A percentile compares a stretch with the other conserved stretches of the same genome.
Conservation (phyloP, 2,113 vertebrate genomes). For the Amphiprion percula region DNA sequence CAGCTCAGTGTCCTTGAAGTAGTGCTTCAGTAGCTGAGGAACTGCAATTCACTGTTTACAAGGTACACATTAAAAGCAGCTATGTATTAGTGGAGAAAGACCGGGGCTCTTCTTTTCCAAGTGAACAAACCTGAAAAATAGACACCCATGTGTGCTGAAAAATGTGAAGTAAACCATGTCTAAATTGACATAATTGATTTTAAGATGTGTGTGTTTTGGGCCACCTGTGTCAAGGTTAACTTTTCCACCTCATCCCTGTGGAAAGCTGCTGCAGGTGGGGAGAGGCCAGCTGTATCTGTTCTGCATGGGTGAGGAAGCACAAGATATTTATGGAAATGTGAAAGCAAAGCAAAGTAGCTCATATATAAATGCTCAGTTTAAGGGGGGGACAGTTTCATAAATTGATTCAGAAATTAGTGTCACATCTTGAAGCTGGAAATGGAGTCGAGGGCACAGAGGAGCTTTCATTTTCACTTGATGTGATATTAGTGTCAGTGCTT, state of each 20-base stretch:
- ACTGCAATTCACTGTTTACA: constrained; percentile 37
- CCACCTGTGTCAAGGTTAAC: constrained; percentile 12
- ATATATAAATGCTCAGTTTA: constrained; percentile 26
- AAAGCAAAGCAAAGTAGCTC: constrained; percentile 8
- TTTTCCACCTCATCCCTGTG: constrained; percentile 26
- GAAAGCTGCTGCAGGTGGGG: constrained; percentile 31
- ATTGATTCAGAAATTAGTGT: constrained; percentile 32
- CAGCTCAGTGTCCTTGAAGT: constrained; percentile 36
- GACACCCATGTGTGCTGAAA: constrained; percentile 7
- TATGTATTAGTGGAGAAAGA: constrained; percentile 34
- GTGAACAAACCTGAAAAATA: constrained; percentile 6
- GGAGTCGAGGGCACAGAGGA: constrained; percentile 1
- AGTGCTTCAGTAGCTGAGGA: constrained; percentile 8
- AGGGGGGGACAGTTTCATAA: constrained; percentile 30
- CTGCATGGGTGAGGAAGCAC: constrained; percentile 33
- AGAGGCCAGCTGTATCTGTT: constrained; percentile 44
- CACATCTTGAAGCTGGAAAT: constrained; percentile 4
- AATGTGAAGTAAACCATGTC: constrained; percentile 16
- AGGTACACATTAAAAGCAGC: constrained; percentile 35
- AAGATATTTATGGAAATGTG: constrained; percentile 46
- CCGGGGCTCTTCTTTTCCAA: constrained; percentile 10
- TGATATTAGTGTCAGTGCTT: constrained; percentile 7
- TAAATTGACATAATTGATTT: background rate
- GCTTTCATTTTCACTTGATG: constrained; percentile 4
- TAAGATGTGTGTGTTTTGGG: background rate